Percentiles rank a stretch among this genome's conserved stretches.
These are phyloP conservation scores for Asarcornis scutulata DNA, from an alignment of 2,113 vertebrate genomes.

Conservation along the genomic window DNA sequence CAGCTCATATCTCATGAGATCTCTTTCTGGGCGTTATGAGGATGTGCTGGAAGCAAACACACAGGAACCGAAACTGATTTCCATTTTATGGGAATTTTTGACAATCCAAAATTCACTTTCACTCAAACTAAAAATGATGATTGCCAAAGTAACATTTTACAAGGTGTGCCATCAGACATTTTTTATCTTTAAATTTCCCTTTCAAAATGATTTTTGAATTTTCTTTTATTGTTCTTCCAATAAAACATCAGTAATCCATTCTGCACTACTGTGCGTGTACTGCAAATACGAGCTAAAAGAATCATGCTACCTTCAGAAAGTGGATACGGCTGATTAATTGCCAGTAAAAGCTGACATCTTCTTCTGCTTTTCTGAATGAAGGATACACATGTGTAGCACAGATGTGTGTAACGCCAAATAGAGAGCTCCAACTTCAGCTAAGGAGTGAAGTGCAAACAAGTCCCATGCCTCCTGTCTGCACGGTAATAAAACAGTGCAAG, in stretches of 20 bases:
- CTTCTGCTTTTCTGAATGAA: background rate
- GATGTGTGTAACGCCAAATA: background rate
- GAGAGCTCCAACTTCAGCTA: background rate
- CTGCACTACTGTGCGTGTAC: background rate
- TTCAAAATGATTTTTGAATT: background rate
- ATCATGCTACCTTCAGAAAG: background rate
- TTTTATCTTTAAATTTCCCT: background rate
- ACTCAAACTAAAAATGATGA: background rate
- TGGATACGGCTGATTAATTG: background rate
- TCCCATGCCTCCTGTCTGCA: background rate
- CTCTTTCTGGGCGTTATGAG: background rate
- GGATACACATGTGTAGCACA: background rate
- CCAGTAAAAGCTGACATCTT: background rate
- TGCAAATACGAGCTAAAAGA: background rate
- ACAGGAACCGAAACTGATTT: background rate
- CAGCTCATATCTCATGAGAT: background rate
- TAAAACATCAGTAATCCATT: background rate
- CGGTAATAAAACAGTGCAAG: conserved; percentile 23
- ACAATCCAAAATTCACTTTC: background rate
- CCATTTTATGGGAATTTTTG: background rate
- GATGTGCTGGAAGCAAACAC: background rate
- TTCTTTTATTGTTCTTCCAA: background rate
- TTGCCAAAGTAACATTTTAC: background rate
- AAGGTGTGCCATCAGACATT: background rate
- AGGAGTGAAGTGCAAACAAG: conserved; percentile 1